Base-by-base conservation (phyloP, 1,140 invertebrate species). In the Wiebesia pumilae region DNA sequence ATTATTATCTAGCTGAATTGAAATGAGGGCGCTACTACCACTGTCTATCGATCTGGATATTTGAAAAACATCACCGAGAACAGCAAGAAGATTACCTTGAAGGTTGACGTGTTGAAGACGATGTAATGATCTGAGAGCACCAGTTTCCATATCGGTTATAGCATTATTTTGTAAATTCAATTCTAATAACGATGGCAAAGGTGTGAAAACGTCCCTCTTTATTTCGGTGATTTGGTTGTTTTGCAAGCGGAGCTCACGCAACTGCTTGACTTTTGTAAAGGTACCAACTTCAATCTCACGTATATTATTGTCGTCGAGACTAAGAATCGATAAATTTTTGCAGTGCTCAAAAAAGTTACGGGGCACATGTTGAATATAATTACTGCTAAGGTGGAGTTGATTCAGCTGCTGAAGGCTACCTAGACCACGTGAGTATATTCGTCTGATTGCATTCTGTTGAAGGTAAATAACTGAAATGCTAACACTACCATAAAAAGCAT, bases 251-350 rank as follows among this genome's bases (percentile, higher is more conserved):
- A 98, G 96, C 94, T 98, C 97, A 75, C 96, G 95, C 78, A 98
- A 93, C 88, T 96, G 95, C 33, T 95, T 94, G 73, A 96, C 94
- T 89, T 96, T 96, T 81, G 96, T 94, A 91, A 98, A 98, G 85
- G 97, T 96, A 21, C 96, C 96, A 12, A 96, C 95, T 89, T 97
- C 95, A 81, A 99, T 93, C 87, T 97, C 96, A 19, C 94, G 95
- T 40, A 99, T 97, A 91, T 96, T 96, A 94, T 99, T 99, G 88
- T 97, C 97, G 94, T 99, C 98, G 88, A 99, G 93, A 89, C 97
- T 98, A 58, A 99, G 94, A 2, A 97, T 97, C 21, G 96, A 96
- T 30, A 98, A 94, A 90, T 96, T 96, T 73, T 94, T 94, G 90
- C 96, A 97, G 88, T 95, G 94, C 84, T 96, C 94, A 91, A 98